Evolutionary conservation across 2,113 vertebrate species (phyloP).

Genomic region (Nettapus auritus): DNA sequence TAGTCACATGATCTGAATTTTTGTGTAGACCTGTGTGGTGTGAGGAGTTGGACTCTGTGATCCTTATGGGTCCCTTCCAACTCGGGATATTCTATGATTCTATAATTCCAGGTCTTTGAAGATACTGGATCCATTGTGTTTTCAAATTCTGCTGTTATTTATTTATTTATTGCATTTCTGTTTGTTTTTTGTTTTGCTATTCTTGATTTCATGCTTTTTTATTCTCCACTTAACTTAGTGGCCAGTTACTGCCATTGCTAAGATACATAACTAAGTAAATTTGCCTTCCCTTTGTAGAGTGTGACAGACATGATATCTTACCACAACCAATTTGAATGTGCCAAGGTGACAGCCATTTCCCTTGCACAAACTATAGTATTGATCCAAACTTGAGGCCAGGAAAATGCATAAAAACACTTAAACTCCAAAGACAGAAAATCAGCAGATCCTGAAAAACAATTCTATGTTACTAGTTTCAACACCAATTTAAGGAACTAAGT

Average conservation of each 20-base stretch:
- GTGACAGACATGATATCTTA: not conserved
- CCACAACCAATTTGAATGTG: rapidly evolving
- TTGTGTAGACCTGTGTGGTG: too few relatives aligned
- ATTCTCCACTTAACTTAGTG: not conserved
- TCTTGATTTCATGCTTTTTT: not conserved
- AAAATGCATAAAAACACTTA: not conserved
- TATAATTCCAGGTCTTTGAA: not conserved
- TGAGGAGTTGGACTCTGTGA: too few relatives aligned
- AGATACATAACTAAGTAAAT: not conserved
- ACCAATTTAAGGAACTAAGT: not conserved
- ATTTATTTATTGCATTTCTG: too few relatives aligned
- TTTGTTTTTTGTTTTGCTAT: not conserved
- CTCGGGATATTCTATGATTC: too few relatives aligned
- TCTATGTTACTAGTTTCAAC: not conserved
- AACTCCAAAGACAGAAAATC: not conserved
- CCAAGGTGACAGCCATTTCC: not conserved
- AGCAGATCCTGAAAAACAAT: not conserved
- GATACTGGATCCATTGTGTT: not conserved
- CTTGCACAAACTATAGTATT: not conserved
- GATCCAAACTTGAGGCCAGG: not conserved
- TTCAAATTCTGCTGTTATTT: not conserved
- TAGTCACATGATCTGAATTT: too few relatives aligned
- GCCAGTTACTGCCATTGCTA: not conserved
- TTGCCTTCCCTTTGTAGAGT: not conserved
- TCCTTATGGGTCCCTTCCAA: too few relatives aligned